These are phyloP conservation scores for Neofelis nebulosa DNA, from an alignment of 2,113 vertebrate species.

Conservation along the genomic window DNA sequence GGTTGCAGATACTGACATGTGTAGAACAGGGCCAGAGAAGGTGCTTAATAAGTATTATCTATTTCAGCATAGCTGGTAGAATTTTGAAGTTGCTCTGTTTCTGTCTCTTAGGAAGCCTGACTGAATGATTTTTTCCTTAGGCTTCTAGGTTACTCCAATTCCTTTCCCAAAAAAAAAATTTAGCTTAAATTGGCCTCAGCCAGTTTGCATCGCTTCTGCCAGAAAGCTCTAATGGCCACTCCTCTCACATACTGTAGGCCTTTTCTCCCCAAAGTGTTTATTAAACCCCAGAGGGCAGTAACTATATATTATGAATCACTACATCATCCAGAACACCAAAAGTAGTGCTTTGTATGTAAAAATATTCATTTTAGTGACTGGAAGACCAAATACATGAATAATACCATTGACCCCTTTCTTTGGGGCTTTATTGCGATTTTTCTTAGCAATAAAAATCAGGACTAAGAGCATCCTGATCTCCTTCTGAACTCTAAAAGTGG, in stretches of 20 bases:
- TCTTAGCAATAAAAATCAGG: neutral
- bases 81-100: neutral
- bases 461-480: neutral
- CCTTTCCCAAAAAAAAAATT: neutral
- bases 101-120: neutral
- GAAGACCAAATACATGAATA: neutral
- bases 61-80: neutral
- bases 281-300: constrained; percentile 20
- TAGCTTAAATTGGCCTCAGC: neutral
- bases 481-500: neutral
- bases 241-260: neutral
- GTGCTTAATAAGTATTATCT: neutral
- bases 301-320: neutral
- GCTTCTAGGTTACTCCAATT: constrained; percentile 18
- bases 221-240: neutral
- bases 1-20: neutral
- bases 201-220: neutral
- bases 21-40: neutral
- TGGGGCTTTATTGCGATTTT: neutral
- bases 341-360: constrained; percentile 21
- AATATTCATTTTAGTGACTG: constrained; percentile 6
- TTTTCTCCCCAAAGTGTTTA: constrained; percentile 56
- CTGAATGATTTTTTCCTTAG: neutral
- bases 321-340: neutral
- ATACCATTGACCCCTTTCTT: neutral